phyloP scores from a whole-genome alignment of 2,113 vertebrate genomes.

The Hippocampus comes region DNA sequence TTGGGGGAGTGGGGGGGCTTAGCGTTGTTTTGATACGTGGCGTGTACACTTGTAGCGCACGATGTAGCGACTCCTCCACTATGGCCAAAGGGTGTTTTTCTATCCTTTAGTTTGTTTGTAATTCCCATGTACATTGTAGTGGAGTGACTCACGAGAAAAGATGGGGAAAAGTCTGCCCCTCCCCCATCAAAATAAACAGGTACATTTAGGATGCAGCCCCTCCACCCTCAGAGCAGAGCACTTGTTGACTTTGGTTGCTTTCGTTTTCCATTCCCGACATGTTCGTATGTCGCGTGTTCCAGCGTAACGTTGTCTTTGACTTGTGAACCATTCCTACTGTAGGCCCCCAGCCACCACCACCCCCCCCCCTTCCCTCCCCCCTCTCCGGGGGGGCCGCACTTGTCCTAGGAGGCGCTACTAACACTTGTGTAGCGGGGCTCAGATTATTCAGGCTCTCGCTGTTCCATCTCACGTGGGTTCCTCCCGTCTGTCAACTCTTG shows the following conservation, averaged over 20 bases:
- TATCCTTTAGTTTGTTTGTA: conserved; percentile 76
- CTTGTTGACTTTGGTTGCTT: conserved; percentile 58
- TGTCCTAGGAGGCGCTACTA: conserved; percentile 5
- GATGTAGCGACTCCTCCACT: conserved; percentile 75
- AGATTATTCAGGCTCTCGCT: neutral
- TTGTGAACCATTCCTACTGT: conserved; percentile 65
- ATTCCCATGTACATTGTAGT: conserved; percentile 78
- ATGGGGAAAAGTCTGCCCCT: conserved; percentile 33
- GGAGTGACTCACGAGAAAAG: conserved; percentile 78
- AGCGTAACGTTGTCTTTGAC: conserved; percentile 29
- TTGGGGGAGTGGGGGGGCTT: conserved; percentile 35
- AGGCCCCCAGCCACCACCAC: neutral
- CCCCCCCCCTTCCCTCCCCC: no score
- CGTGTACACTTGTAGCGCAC: conserved; percentile 77
- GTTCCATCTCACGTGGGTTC: neutral
- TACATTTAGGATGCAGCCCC: conserved; percentile 58
- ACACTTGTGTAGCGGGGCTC: neutral
- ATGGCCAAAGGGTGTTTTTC: conserved; percentile 75
- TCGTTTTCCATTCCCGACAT: conserved; percentile 54
- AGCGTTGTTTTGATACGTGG: conserved; percentile 74
- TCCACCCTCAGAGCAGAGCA: conserved; percentile 58
- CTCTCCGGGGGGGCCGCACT: neutral
- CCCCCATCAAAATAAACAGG: conserved; percentile 56
- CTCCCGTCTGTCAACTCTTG: conserved; percentile 59
- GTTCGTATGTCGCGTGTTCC: conserved; percentile 50